These are phyloP conservation scores for Tetraodon nigroviridis DNA, from an alignment of 2,113 vertebrate species.

Conservation along the genomic window DNA sequence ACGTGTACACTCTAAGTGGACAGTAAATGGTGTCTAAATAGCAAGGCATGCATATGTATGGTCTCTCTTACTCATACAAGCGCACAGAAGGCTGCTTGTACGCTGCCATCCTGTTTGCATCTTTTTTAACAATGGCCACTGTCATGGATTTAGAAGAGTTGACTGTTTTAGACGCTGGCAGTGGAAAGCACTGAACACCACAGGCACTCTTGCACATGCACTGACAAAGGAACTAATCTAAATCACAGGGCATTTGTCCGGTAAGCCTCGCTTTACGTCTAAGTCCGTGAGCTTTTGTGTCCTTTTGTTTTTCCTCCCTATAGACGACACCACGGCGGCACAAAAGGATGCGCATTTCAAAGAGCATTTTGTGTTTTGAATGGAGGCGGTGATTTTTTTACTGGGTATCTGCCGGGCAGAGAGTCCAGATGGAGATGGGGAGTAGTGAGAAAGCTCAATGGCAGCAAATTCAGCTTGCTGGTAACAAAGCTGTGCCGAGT, in stretches of 20 bases:
- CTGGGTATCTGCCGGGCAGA: constrained; percentile 54
- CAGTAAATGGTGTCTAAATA: constrained; percentile 59
- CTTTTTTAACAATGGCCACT: constrained; percentile 61
- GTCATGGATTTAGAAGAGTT: constrained; percentile 63
- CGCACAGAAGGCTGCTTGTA: constrained; percentile 62
- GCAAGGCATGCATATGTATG: constrained; percentile 70
- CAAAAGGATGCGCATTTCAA: constrained; percentile 72
- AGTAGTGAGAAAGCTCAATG: constrained; percentile 55
- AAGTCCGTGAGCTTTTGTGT: constrained; percentile 60
- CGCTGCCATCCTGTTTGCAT: constrained; percentile 66
- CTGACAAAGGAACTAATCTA: constrained; percentile 64
- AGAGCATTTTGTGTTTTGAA: constrained; percentile 46
- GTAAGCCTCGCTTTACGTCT: constrained; percentile 58
- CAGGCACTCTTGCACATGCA: constrained; percentile 19
- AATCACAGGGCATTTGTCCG: constrained; percentile 68
- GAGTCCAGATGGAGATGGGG: constrained; percentile 65
- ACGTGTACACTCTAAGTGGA: constrained; percentile 23
- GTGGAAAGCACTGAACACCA: constrained; percentile 56
- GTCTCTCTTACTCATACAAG: constrained; percentile 32
- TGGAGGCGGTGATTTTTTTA: constrained; percentile 56
- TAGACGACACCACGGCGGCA: constrained; percentile 34
- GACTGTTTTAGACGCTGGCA: constrained; percentile 57
- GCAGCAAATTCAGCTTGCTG: constrained; percentile 67
- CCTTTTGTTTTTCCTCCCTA: constrained; percentile 36
- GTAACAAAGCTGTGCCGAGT: constrained; percentile 62